Evolutionary conservation across 2,888 invertebrate genomes (phyloP), one percentile per base, ranked within the genome.

Genomic region (Ditylenchus weischeri): DNA sequence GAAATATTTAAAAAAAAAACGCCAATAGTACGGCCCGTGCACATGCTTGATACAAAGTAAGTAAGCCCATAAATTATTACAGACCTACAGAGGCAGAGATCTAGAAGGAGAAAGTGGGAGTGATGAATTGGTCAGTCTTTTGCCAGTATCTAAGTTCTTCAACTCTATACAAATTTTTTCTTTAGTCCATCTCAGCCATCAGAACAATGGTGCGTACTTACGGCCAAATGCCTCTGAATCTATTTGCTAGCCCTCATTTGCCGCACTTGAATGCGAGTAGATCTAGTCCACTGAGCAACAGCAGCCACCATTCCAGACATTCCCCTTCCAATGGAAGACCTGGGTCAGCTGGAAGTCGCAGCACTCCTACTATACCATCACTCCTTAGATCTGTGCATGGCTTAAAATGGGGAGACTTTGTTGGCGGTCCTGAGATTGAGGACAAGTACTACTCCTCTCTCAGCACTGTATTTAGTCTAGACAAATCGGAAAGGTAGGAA

Each of bases 171-270:
- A 36, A 1, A n/a, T 23, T 43, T n/a, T n/a, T n/a, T n/a, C n/a
- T n/a, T 43, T 8, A 43, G 23, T 8, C 58, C 7, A 58, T 47
- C 6, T 63, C 70, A 19, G 73, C 73, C n/a, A 63, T 76, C 43
- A 63, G 71, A 19, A 75, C 78, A 13, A 78, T 80, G 80, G 74
- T 82, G 11, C 71, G 74, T 36, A 81, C 78, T 84, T 93, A 93
- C 85, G 93, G 93, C 13, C 93, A 93, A 86, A 90, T 92, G 75
- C 92, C 93, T 0, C 91, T 90, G 80, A 92, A 92, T 84, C 86
- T 92, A 63, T 92, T 92, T 54, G 62, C 67, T 60, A 62, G 76
- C 11, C 77, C 80, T n/a, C 79, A 79, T 57, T 71, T 74, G 63
- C 78, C 80, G n/a, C 75, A 74, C 64, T 64, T 72, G 23, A 66